A percentile compares a stretch with the other conserved stretches of the same genome.
Conservation (phyloP, 2,113 vertebrate genomes). For the Kryptolebias marmoratus region DNA sequence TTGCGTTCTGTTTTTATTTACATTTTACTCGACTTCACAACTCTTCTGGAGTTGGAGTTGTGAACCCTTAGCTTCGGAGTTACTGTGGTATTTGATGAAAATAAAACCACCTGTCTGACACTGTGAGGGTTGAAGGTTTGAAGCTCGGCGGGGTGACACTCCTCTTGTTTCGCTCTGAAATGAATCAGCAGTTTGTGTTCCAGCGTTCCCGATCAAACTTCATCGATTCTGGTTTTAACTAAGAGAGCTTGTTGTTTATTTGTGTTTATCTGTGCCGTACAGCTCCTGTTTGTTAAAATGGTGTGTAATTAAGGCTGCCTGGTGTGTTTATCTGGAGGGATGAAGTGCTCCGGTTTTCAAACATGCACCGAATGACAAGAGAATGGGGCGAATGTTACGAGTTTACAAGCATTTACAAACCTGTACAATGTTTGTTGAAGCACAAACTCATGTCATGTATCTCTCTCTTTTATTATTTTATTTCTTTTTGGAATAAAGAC, state of each 20-base stretch:
- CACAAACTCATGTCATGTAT: background rate
- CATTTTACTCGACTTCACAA: no score
- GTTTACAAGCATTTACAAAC: background rate
- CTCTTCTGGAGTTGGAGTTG: background rate
- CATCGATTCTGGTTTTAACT: conserved; percentile 11
- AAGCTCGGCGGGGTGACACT: background rate
- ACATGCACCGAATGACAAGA: background rate
- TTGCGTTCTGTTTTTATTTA: no score
- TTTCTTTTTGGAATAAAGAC: background rate
- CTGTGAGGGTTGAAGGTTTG: conserved; percentile 19
- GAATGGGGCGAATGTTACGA: background rate
- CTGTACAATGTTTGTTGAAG: background rate
- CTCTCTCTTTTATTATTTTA: background rate
- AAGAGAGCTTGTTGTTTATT: conserved; percentile 4
- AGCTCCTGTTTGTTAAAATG: background rate
- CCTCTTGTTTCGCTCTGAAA: conserved; percentile 20
- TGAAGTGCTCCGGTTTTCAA: background rate
- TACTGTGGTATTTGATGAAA: conserved; percentile 34
- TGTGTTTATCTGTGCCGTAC: conserved; percentile 27
- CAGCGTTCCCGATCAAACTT: background rate
- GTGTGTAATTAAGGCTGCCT: background rate
- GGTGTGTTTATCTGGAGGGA: background rate
- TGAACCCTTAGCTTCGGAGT: conserved; percentile 26
- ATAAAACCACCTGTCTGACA: conserved; percentile 32
- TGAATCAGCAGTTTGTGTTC: conserved; percentile 4